phyloP scores from a whole-genome alignment of 2,113 vertebrate genomes.

The Heptranchias perlo region DNA sequence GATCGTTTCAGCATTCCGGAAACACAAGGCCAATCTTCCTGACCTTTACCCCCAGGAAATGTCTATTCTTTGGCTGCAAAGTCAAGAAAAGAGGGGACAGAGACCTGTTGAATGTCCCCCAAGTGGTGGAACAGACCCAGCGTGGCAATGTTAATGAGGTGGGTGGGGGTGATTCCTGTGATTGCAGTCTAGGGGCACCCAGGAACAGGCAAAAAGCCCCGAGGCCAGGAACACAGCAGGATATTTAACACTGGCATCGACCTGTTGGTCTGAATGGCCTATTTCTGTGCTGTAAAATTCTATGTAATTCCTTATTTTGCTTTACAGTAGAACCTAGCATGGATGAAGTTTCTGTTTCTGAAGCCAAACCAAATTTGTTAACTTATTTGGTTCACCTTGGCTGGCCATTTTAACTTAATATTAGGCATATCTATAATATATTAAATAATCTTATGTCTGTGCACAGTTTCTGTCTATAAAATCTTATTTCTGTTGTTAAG shows the following conservation, averaged over 20 bases:
- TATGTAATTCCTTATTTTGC: neutral
- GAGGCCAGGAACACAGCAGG: neutral
- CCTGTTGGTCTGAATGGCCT: no score
- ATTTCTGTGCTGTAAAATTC: no score
- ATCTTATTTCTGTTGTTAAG: neutral
- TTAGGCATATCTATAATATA: neutral
- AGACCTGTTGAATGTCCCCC: neutral
- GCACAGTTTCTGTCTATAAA: neutral
- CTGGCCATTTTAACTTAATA: neutral
- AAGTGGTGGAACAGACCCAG: neutral
- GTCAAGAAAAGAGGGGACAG: neutral
- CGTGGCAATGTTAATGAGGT: neutral
- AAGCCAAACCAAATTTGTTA: neutral
- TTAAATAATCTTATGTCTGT: neutral
- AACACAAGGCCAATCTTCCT: conserved; percentile 22
- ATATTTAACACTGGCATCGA: no score
- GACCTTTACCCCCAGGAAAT: neutral
- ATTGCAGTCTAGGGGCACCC: neutral
- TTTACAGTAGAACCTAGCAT: neutral
- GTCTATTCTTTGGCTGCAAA: neutral
- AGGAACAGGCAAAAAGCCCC: neutral
- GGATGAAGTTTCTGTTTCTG: neutral
- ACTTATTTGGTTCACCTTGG: neutral
- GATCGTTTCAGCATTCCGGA: conserved; percentile 2
- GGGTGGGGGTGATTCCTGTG: neutral